phyloP scores from a whole-genome alignment of 2,113 vertebrate genomes.

The Urocolius indicus region DNA sequence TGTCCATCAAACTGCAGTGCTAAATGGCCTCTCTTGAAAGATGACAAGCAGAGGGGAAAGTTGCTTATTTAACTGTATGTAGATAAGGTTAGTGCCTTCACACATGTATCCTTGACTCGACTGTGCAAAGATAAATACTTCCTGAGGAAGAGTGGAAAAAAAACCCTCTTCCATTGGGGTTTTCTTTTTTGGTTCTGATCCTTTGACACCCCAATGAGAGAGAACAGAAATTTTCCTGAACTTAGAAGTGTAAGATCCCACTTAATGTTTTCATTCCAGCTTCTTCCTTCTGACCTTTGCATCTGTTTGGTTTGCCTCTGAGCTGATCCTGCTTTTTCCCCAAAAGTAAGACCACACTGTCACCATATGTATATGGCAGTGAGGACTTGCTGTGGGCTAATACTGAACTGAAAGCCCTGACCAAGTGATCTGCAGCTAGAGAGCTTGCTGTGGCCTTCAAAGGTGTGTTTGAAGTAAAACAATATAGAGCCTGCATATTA shows the following conservation, averaged over 20 bases:
- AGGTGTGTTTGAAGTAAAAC: not conserved
- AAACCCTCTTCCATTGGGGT: not conserved
- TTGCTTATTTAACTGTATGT: not conserved
- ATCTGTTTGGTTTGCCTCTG: not conserved
- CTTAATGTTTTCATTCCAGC: not conserved
- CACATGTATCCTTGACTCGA: not conserved
- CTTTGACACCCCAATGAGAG: not conserved
- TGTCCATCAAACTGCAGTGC: not conserved
- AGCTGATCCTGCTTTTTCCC: not conserved
- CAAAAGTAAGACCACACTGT: not conserved
- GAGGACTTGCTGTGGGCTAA: not conserved
- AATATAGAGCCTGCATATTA: not conserved
- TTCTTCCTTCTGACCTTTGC: not conserved
- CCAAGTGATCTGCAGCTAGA: not conserved
- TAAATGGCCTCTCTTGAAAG: not conserved
- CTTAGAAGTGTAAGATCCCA: not conserved
- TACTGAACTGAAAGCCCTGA: not conserved
- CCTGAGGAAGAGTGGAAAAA: not conserved
- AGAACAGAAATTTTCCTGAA: not conserved
- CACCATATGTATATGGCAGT: not conserved
- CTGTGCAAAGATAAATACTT: not conserved
- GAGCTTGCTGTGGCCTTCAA: not conserved
- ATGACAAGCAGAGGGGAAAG: not conserved
- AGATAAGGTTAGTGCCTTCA: not conserved
- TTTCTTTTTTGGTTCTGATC: not conserved